Conservation (phyloP, 2,797 vertebrate species). For the Clarias fuscus region DNA sequence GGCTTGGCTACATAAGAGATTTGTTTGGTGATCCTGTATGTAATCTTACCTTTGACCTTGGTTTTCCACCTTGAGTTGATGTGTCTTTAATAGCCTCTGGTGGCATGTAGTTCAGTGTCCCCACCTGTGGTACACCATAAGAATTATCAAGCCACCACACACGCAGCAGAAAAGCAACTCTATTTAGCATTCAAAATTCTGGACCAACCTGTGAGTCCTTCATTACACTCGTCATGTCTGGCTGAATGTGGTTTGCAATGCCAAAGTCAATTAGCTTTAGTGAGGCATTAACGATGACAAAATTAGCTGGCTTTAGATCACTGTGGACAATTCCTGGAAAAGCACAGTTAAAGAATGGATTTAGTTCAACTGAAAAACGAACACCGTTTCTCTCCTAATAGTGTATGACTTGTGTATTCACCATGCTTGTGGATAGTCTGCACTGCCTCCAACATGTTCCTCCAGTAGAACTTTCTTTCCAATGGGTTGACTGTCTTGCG, state of each 20-base stretch:
- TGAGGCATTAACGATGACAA: conserved; percentile 94
- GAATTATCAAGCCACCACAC: background rate
- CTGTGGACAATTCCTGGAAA: conserved; percentile 92
- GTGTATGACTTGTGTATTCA: conserved; percentile 57
- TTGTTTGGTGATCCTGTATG: background rate
- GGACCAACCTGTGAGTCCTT: conserved; percentile 91
- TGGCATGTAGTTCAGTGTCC: conserved; percentile 98
- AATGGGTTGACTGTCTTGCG: conserved; percentile 86
- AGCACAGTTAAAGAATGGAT: background rate
- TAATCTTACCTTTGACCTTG: conserved; percentile 84
- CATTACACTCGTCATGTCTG: conserved; percentile 95
- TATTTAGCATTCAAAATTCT: background rate
- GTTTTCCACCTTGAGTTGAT: conserved; percentile 84
- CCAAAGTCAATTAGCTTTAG: conserved; percentile 97
- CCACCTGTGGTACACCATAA: conserved; percentile 76
- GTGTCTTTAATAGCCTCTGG: conserved; percentile 95
- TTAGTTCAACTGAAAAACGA: background rate
- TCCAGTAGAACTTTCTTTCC: conserved; percentile 97
- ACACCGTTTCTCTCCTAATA: background rate
- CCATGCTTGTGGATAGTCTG: conserved; percentile 94
- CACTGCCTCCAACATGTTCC: conserved; percentile 97
- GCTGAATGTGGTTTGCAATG: conserved; percentile 95
- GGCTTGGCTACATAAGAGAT: background rate
- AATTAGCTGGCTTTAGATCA: conserved; percentile 97
- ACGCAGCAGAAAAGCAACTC: background rate